Conservation (phyloP, 2,888 invertebrate genomes). For the Archaeoteleia sp. region DNA sequence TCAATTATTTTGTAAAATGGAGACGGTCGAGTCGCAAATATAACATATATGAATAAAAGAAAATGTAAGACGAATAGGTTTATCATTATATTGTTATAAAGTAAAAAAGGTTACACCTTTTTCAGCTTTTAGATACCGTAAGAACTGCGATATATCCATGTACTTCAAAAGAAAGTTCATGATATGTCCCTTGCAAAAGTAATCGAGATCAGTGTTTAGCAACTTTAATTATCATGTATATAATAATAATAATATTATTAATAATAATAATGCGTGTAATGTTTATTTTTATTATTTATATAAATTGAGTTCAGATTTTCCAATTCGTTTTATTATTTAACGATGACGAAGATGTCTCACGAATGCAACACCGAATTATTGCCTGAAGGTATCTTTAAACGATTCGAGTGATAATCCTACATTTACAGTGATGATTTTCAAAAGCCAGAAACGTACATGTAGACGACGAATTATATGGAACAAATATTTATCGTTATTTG, state of each 20-base stretch:
- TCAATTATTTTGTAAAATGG: conserved; percentile 15
- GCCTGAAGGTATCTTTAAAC: conserved; percentile 34
- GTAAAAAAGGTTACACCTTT: conserved; percentile 20
- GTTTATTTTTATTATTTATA: conserved; percentile 41
- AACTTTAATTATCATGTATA: conserved; percentile 35
- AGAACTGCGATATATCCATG: conserved; percentile 14
- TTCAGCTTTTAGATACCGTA: conserved; percentile 16
- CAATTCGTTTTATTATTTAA: conserved; percentile 26
- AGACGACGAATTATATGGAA: conserved; percentile 2
- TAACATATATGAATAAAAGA: conserved; percentile 15
- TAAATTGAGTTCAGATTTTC: conserved; percentile 17
- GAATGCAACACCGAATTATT: conserved; percentile 34
- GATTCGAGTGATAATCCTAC: conserved; percentile 18
- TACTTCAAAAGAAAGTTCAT: conserved; percentile 20
- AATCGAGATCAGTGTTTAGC: conserved; percentile 12
- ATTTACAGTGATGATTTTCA: conserved; percentile 8
- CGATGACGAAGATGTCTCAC: conserved; percentile 13
- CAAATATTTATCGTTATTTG: no score
- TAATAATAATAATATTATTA: conserved; percentile 26
- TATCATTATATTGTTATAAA: conserved; percentile 23
- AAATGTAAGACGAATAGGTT: conserved; percentile 20
- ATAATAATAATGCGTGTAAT: conserved; percentile 32
- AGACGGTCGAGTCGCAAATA: conserved; percentile 17
- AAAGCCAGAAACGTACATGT: conserved; percentile 17
- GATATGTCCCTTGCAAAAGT: conserved; percentile 7